These are phyloP conservation scores for Coenonympha glycerion DNA, from an alignment of 2,888 invertebrate species.

Conservation along the genomic window DNA sequence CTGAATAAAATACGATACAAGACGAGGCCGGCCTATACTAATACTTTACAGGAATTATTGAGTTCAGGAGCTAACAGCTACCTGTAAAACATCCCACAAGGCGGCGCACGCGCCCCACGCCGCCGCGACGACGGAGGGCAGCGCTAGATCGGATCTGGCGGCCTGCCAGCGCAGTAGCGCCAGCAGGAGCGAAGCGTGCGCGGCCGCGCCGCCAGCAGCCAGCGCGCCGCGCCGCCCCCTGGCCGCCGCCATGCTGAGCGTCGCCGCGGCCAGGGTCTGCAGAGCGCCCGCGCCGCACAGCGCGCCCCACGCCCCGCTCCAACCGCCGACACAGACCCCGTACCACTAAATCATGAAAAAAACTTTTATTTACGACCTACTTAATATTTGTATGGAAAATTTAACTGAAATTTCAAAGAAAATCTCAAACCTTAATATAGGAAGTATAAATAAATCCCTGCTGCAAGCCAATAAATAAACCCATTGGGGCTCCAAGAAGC, in stretches of 20 bases:
- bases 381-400: too few relatives aligned
- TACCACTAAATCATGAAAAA: slow-evolving; percentile 78
- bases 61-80: slow-evolving; percentile 31
- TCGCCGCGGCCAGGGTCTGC: slow-evolving; percentile 85
- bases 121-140: slow-evolving; percentile 88
- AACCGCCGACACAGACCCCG: slow-evolving; percentile 87
- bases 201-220: slow-evolving; percentile 86
- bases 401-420: too few relatives aligned
- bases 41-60: too few relatives aligned
- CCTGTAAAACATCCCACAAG: slow-evolving; percentile 86
- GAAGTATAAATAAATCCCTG: slow-evolving; percentile 90
- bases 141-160: slow-evolving; percentile 85
- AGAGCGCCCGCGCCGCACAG: slow-evolving; percentile 84
- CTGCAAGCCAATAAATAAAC: slow-evolving; percentile 87
- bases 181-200: slow-evolving; percentile 85
- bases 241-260: slow-evolving; percentile 86
- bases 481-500: slow-evolving; percentile 83
- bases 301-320: slow-evolving; percentile 83
- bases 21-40: too few relatives aligned
- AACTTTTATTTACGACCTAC: not conserved
- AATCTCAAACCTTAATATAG: slow-evolving; percentile 80
- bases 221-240: slow-evolving; percentile 83
- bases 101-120: slow-evolving; percentile 92
- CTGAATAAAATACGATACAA: too few relatives aligned
- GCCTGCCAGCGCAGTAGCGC: slow-evolving; percentile 88